phyloP scores from a whole-genome alignment of 2,888 invertebrate genomes.

The Halocaridina rubra region DNA sequence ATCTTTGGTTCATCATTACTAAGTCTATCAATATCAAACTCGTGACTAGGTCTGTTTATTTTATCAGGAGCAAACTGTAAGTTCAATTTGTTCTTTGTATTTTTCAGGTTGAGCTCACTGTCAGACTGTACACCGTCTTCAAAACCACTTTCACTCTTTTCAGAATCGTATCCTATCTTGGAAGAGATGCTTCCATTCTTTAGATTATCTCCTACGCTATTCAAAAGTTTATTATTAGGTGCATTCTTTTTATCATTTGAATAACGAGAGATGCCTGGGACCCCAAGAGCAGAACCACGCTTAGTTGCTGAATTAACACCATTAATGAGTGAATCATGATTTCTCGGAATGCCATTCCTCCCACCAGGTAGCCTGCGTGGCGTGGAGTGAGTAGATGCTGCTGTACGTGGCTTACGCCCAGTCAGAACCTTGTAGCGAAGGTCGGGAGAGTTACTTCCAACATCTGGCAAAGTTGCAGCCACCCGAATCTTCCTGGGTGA shows the following conservation, averaged over 20 bases:
- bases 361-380: conserved; percentile 49
- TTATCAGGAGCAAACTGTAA: conserved; percentile 61
- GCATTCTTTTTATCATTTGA: conserved; percentile 14
- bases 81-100: conserved; percentile 62
- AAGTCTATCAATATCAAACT: conserved; percentile 27
- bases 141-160: conserved; percentile 56
- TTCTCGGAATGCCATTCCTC: conserved; percentile 27
- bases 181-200: not conserved
- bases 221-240: conserved; percentile 34
- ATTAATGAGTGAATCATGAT: conserved; percentile 11
- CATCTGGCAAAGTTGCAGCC: conserved; percentile 60
- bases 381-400: conserved; percentile 43
- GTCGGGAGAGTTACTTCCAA: conserved; percentile 60
- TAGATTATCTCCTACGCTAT: not conserved
- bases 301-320: conserved; percentile 11
- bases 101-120: conserved; percentile 58
- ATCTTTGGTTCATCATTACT: conserved; percentile 47
- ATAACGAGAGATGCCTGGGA: not conserved
- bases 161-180: conserved; percentile 39
- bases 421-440: conserved; percentile 53
- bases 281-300: conserved; percentile 18
- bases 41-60: conserved; percentile 50
- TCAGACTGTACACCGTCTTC: conserved; percentile 55
- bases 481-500: conserved; percentile 63
- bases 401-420: conserved; percentile 27